Evolutionary conservation across 2,888 invertebrate species (phyloP).

Genomic region (Lacanobia wlatinum): DNA sequence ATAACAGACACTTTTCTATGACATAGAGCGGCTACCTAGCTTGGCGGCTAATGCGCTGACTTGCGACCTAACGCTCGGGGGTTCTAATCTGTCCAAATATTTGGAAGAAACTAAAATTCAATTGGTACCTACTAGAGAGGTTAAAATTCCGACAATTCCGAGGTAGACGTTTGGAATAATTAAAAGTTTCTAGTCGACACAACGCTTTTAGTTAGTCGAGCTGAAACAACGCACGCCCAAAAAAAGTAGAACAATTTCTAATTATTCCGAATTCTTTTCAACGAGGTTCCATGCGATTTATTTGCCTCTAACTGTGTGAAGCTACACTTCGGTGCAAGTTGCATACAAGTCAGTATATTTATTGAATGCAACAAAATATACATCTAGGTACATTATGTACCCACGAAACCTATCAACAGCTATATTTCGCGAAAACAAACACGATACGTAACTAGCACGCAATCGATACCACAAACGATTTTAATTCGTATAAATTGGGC

Average conservation of each 20-base stretch:
- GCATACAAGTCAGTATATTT: background rate
- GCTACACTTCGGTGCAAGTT: background rate
- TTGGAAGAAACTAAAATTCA: background rate
- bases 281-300: background rate
- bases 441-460: constrained; percentile 51
- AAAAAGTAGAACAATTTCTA: constrained; percentile 12
- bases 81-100: constrained; percentile 34
- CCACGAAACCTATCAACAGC: background rate
- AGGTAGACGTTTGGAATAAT: constrained; percentile 3
- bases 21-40: constrained; percentile 42
- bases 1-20: constrained; percentile 66
- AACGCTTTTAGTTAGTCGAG: background rate
- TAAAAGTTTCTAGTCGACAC: constrained; percentile 10
- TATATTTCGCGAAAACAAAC: constrained; percentile 52
- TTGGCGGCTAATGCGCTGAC: constrained; percentile 41
- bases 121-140: background rate
- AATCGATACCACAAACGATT: constrained; percentile 69
- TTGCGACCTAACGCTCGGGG: constrained; percentile 25
- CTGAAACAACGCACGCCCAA: background rate
- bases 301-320: background rate
- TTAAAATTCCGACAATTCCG: background rate
- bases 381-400: background rate
- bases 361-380: background rate
- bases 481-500: constrained; percentile 76
- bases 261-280: constrained; percentile 1